Base-by-base conservation (phyloP, 2,797 vertebrate species). In the Eurystomus glaucurus region DNA sequence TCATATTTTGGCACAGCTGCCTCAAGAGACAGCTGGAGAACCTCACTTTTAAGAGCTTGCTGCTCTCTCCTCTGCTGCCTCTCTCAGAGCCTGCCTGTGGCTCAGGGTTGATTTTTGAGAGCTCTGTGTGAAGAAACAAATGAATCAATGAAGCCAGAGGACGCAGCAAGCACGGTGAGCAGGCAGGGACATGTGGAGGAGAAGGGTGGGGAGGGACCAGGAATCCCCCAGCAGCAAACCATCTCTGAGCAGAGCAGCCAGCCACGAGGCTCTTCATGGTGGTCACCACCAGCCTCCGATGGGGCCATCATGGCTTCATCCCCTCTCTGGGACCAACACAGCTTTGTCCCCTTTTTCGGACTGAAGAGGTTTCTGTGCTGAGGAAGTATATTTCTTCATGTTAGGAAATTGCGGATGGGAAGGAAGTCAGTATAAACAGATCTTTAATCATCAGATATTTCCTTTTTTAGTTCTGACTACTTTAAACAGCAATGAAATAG, bases 251-350 rank as follows among this genome's bases (percentile, higher is more conserved):
- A 0, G 33, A 18, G 21, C 13, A 58, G 20, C 20, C 23, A 21
- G 79, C 11, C 25, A 12, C 3, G 1, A 37, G 28, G 12, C 17
- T 81, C n/a, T 50, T 43, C 0, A 0, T 41, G 57, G n/a, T 2
- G 4, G 64, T 8, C 29, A 54, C 48, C 3, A 0, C 5, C 39
- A 45, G 28, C 10, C 20, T 20, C 15, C 0, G 0, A 3, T 5
- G 26, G 29, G 43, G 10, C 8, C 28, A 23, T 39, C 11, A 18
- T 0, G 1, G 22, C 25, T 77, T 52, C 2, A 0, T 52, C 33
- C 62, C 11, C 55, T 62, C 41, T 43, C 41, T 5, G 26, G 29
- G 37, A 9, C 8, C 28, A 23, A n/a, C 14, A 18, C 0, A 1
- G 22, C 25, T 77, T 52, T 2, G 0, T 52, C 33, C 62, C 11